Base-by-base conservation (phyloP, 2,797 vertebrate species). In the Lutjanus campechanus region DNA sequence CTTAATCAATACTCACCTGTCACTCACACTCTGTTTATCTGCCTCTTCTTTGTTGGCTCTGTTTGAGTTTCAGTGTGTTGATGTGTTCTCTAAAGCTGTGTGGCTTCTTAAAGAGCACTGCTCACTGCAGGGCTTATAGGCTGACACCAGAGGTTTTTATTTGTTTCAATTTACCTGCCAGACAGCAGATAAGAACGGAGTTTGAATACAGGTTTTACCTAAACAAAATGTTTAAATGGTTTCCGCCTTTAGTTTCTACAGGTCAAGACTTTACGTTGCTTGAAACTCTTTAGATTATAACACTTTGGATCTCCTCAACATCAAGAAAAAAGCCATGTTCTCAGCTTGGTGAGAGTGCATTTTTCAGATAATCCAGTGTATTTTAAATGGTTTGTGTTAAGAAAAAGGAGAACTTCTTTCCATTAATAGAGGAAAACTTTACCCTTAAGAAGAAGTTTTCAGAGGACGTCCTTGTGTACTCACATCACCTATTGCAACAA, bases 31-130 rank as follows among this genome's bases (percentile, higher is more conserved):
- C 20, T 65, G 16, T 67, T 62, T 80, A 36, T 40, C 46, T 25
- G 6, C 29, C 29, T 36, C 29, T 51, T 74, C 16, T 56, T 29
- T 68, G 15, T 69, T 71, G 70, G 29, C 16, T 73, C 12, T 72
- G 13, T 72, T 74, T 70, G 36, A 65, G 29, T 76, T 86, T 65
- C 58, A 19, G 4, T 73, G 19, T 46, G 9, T 43, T 67, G 1
- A 41, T 15, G 64, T 80, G 22, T 11, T 60, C 36, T 68, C 20
- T 49, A 20, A 63, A 69, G n/a, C 12, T 56, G 10, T 16, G 20
- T 15, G 44, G 10, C 15, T 15, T 53, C 13, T 12, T 59, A 15
- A 62, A 54, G 5, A 56, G 20, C 64, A 25, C 13, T 49, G 29
- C 25, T 67, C 12, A n/a, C 13, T 63, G 17, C 4, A 17, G 40